These are phyloP conservation scores for Rhabdomys dilectus DNA, from an alignment of 2,113 vertebrate species.

Conservation along the genomic window DNA sequence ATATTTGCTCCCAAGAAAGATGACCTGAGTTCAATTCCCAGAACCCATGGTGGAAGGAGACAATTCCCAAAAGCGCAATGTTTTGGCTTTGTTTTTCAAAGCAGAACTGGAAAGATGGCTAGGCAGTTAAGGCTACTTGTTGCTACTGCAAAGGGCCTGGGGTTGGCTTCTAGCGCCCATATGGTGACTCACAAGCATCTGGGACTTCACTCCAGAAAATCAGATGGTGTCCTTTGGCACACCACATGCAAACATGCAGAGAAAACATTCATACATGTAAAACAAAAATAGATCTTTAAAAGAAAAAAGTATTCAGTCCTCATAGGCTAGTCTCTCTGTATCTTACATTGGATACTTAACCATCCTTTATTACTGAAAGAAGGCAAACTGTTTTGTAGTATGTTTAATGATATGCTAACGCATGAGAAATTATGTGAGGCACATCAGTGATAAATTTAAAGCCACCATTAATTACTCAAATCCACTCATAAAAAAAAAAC, in stretches of 20 bases:
- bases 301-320: neutral
- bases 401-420: neutral
- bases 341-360: neutral
- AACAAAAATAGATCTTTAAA: neutral
- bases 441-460: constrained; percentile 33
- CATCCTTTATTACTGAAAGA: constrained; percentile 4
- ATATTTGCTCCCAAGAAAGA: neutral
- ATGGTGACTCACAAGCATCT: neutral
- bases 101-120: neutral
- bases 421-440: neutral
- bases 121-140: neutral
- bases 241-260: neutral
- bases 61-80: neutral
- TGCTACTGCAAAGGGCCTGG: neutral
- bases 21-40: neutral
- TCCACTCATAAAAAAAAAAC: neutral
- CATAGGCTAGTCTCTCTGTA: constrained; percentile 19
- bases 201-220: neutral
- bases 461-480: constrained; percentile 12
- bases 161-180: neutral
- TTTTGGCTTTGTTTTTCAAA: neutral
- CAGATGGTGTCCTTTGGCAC: neutral
- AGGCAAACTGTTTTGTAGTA: neutral
- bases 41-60: neutral
- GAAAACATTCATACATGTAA: neutral